Evolutionary conservation across 2,888 invertebrate genomes (phyloP).

Genomic region (Coelopa pilipes): DNA sequence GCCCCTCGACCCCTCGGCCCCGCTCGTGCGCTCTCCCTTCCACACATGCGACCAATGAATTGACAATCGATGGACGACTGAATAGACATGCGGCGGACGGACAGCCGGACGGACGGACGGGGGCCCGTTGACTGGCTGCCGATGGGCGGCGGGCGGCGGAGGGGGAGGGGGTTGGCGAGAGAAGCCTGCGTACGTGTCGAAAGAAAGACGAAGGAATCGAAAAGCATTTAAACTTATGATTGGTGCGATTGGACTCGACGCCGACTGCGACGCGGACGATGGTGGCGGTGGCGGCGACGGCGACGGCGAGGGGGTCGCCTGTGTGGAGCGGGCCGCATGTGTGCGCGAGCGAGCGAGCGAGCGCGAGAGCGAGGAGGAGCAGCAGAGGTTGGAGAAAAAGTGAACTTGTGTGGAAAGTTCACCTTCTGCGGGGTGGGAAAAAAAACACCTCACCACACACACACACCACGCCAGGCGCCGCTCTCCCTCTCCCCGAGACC

Average conservation of each 20-base stretch:
- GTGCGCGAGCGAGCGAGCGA: background rate
- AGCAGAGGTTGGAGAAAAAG: background rate
- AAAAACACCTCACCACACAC: too few relatives aligned
- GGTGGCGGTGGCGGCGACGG: too few relatives aligned
- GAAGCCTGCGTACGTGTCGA: slow-evolving; percentile 16
- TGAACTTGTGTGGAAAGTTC: too few relatives aligned
- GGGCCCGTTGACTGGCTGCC: slow-evolving; percentile 1
- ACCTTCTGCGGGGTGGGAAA: too few relatives aligned
- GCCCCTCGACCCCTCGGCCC: background rate
- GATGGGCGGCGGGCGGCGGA: background rate
- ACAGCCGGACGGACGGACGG: slow-evolving; percentile 17
- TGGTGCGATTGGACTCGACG: slow-evolving; percentile 32
- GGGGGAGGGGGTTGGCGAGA: background rate
- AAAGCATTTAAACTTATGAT: slow-evolving; percentile 32
- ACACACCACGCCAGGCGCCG: too few relatives aligned
- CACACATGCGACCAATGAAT: slow-evolving; percentile 55
- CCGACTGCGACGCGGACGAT: background rate
- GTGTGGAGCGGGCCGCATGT: background rate
- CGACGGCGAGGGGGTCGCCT: too few relatives aligned
- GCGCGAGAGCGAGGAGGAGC: background rate
- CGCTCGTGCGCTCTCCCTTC: slow-evolving; percentile 52
- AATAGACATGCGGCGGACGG: slow-evolving; percentile 34
- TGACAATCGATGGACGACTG: slow-evolving; percentile 58
- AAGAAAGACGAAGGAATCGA: slow-evolving; percentile 12
- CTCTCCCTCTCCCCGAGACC: too few relatives aligned